Base-by-base conservation (phyloP, 2,797 vertebrate genomes). In the Acrossocheilus wenchowensis region DNA sequence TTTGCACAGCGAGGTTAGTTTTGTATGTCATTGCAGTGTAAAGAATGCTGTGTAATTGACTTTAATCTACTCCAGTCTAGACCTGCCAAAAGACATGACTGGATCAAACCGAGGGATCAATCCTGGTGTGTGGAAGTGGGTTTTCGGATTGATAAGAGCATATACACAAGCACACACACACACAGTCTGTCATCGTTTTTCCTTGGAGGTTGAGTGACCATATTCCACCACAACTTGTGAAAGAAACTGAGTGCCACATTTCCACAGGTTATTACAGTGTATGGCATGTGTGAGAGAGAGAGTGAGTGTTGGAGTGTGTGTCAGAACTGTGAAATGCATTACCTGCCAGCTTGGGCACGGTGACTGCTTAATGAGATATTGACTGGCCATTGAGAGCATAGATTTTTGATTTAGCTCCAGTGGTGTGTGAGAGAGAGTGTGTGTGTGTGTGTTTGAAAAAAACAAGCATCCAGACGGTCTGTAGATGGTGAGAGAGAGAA, bases 321-420 rank as follows among this genome's bases (percentile, higher is more conserved):
- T 86, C 64, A 45, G 82, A 50, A 57, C 87, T 86, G 91, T 90
- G 90, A 94, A 92, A 93, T 89, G 84, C 92, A 93, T 93, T 93
- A 93, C 92, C 93, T 91, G 92, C 90, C 93, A 90, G 92, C 89
- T 90, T 92, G 91, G 66, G 93, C 90, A 93, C 90, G 91, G 91
- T 90, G 91, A 92, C 93, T 95, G 92, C 83, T 94, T 96, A 96
- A 96, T 96, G 94, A 95, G 95, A 95, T 96, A 96, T 96, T 95
- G 95, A 95, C 94, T 94, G 93, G 93, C 93, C 94, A 95, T 95
- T 92, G 94, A 95, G 93, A 94, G 93, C 93, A 95, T 95, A 93
- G 95, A 95, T 95, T 95, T 96, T 94, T 95, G 90, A 94, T 96
- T 96, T 94, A 93, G 93, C 92, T 91, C 85, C 91, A 92, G 78